Base-by-base conservation (phyloP, 1,140 invertebrate species). In the Stegodyphus dumicola region DNA sequence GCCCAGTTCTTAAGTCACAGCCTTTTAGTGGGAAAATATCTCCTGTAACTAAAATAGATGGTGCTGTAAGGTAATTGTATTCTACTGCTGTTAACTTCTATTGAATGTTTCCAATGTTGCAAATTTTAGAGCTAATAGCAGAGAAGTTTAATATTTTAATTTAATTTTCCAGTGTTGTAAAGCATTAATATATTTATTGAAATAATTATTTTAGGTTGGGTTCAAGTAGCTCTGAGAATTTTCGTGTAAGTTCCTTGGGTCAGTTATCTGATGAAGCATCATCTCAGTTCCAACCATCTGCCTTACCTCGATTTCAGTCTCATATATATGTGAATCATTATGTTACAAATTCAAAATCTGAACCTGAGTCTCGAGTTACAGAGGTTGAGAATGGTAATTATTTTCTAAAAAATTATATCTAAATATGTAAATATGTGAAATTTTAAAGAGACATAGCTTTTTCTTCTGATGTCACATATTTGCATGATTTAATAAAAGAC, bases 321-420 rank as follows among this genome's bases (percentile, higher is more conserved):
- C 85, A 80, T 48, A 81, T 86, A 13, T 86, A 86, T 86, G 85
- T 86, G 6, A 86, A 86, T 67, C 85, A 79, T 67, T 81, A 80
- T 76, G 84, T 86, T 3, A 18, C 66, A 7, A 86, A 74, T 74
- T 65, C 84, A 0, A 86, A 49, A 52, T 53, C 69, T 49, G 84
- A 86, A 79, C 78, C 78, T 71, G 81, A 85, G 66, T 77, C 65
- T 13, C 54, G 81, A 76, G 66, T 85, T 69, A 76, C 51, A 70
- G 81, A 85, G 51, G 81, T 85, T 11, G 81, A 85, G 48, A 85
- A 85, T 76, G 81, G 81, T 85, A 69, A 83, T 7, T 15, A 49
- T 74, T 15, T n/a, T 54, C 15, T 56, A 54, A 33, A 33, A 33
- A 1, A 33, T 33, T 33, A 33, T 33, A 33, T 33, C 33, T 33